These are phyloP conservation scores for Hydrozoanthus gracilis DNA, from an alignment of 92 coral and sea anemone species.

Conservation along the genomic window DNA sequence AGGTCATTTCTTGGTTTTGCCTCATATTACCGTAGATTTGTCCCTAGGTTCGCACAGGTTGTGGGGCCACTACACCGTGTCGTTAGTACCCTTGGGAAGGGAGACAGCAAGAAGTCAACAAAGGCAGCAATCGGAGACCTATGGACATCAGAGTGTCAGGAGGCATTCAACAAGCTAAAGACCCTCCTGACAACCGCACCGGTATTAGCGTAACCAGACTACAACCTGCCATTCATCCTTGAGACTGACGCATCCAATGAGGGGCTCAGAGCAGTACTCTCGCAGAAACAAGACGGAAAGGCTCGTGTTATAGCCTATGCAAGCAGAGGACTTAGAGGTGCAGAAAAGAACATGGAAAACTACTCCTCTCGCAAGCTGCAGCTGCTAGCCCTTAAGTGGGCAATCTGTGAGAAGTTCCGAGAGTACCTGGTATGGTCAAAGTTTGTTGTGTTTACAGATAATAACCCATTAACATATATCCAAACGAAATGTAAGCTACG, in stretches of 20 bases:
- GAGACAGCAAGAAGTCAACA: conserved; percentile 43
- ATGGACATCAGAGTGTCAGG: conserved; percentile 49
- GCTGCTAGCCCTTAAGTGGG: conserved; percentile 68
- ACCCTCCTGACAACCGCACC: conserved; percentile 42
- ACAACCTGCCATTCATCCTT: conserved; percentile 61
- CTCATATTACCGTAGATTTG: conserved; percentile 66
- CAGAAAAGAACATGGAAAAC: conserved; percentile 72
- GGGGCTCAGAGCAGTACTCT: conserved; percentile 60
- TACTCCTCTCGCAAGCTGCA: conserved; percentile 71
- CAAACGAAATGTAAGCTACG: neutral
- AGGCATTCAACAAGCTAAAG: conserved; percentile 53
- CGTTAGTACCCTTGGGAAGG: conserved; percentile 47
- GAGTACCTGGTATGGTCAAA: conserved; percentile 65
- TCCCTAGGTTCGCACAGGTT: conserved; percentile 54
- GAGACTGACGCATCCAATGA: conserved; percentile 71
- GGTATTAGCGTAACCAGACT: conserved; percentile 53
- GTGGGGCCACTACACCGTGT: conserved; percentile 59
- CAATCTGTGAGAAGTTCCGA: conserved; percentile 69
- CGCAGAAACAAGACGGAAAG: conserved; percentile 61
- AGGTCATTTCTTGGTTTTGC: no score
- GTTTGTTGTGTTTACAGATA: conserved; percentile 64
- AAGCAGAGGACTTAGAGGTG: conserved; percentile 60
- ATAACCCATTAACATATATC: neutral
- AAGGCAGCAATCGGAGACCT: neutral
- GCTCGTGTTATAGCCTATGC: no score